phyloP scores from a whole-genome alignment of 2,113 vertebrate species.

The Dicentrarchus labrax region DNA sequence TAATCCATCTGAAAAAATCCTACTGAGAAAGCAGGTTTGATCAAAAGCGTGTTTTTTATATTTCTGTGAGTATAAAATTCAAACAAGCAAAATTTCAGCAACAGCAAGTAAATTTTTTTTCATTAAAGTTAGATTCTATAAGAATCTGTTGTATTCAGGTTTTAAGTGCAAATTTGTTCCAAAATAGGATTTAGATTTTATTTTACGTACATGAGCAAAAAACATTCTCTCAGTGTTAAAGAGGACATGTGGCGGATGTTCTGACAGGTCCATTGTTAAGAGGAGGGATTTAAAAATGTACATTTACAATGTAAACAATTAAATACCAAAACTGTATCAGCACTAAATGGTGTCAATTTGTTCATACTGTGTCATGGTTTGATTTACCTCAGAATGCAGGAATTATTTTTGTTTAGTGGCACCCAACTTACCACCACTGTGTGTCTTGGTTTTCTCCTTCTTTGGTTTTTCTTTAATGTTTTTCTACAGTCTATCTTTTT shows the following conservation, averaged over 20 bases:
- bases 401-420: neutral
- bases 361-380: neutral
- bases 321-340: neutral
- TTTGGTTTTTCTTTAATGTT: neutral
- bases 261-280: neutral
- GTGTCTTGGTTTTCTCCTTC: neutral
- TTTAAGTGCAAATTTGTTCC: neutral
- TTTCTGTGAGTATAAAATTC: constrained; percentile 12
- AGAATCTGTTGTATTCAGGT: neutral
- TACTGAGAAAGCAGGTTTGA: neutral
- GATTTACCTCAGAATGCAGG: neutral
- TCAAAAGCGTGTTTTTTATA: neutral
- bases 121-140: neutral
- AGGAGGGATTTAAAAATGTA: neutral
- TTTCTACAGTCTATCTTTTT: neutral
- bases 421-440: too few relatives aligned
- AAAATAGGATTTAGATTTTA: neutral
- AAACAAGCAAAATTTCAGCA: constrained; percentile 4
- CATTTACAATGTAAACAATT: neutral
- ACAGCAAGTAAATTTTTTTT: constrained; percentile 6
- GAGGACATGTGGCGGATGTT: neutral
- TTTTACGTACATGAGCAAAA: neutral
- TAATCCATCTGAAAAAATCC: constrained; percentile 24
- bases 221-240: neutral
- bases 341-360: neutral